Evolutionary conservation across 2,797 vertebrate species (phyloP), one percentile per base, ranked within the genome.

Genomic region (Emydoidea blandingii): DNA sequence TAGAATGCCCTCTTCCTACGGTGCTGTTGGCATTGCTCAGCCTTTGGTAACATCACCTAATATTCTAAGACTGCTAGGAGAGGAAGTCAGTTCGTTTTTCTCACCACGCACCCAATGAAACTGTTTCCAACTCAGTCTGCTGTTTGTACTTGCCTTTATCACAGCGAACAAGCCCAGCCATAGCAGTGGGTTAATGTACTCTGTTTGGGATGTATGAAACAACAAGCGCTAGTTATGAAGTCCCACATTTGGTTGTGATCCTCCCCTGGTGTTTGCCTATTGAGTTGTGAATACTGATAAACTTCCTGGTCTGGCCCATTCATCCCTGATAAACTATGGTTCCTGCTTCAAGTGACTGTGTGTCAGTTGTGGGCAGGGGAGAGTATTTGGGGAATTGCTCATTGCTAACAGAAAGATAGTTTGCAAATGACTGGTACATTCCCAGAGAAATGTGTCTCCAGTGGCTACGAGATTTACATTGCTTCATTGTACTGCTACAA

Each of bases 341-440:
- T 94, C 81, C 92, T 85, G 87, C 91, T 95, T 93, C 93, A 96
- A 86, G 54, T 16, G 91, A 82, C 85, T 11, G 53, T 50, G 89
- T 92, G 79, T 88, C 87, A 93, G 83, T 86, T 95, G 86, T 76
- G 94, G 91, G 87, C 31, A 90, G 83, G 74, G 88, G 72, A 94
- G 87, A 85, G 87, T 82, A 95, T 74, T 88, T 31, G 72, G 86
- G 80, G 87, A 95, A 91, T 89, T 92, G 91, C 85, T 97, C 91
- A 56, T 31, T 91, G 78, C 76, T 87, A 92, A 83, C 81, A 96
- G 89, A 94, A 92, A 89, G 91, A 95, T 88, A 82, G 83, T 53
- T 95, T 96, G 85, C 85, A 93, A 92, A 95, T 95, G 80, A 95
- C 79, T 91, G 84, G 65, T 85, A 9, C 79, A 88, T 93, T 95